Conservation (phyloP, 2,888 invertebrate genomes). For the Hydrotaea diabolus region DNA sequence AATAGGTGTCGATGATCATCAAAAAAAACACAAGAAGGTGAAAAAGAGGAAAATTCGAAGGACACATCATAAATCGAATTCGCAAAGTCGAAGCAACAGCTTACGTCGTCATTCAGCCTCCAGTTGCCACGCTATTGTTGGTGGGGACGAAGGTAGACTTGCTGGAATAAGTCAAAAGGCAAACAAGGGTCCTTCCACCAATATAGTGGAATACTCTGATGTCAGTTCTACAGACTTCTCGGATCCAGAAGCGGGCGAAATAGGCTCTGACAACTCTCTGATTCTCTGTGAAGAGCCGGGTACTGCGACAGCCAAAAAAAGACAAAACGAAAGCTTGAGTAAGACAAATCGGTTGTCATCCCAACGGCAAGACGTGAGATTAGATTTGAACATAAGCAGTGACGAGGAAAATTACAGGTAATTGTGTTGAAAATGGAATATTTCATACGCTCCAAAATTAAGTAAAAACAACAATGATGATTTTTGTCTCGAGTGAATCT, state of each 20-base stretch:
- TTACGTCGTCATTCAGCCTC: conserved; percentile 68
- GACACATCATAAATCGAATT: conserved; percentile 63
- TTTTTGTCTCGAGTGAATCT: too few relatives aligned
- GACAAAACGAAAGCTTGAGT: conserved; percentile 43
- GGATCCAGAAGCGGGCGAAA: conserved; percentile 94
- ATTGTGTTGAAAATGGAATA: not conserved
- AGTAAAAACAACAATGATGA: not conserved
- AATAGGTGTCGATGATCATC: conserved; percentile 50
- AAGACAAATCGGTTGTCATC: conserved; percentile 51
- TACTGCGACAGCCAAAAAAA: conserved; percentile 34
- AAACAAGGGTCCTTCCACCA: conserved; percentile 52
- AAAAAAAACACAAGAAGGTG: conserved; percentile 67
- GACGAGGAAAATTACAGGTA: conserved; percentile 75
- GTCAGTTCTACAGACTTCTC: conserved; percentile 95
- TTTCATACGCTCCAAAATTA: not conserved
- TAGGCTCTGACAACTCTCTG: conserved; percentile 82
- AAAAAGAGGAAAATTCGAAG: conserved; percentile 71
- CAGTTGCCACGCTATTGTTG: conserved; percentile 51
- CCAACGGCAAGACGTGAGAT: conserved; percentile 39
- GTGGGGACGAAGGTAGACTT: conserved; percentile 23
- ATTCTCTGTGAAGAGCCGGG: conserved; percentile 24
- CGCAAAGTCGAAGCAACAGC: conserved; percentile 62
- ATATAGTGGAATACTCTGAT: conserved; percentile 89
- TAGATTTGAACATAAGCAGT: conserved; percentile 68
- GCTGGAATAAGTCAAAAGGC: conserved; percentile 50